These are phyloP conservation scores for Corythornis leucogaster DNA, from an alignment of 2,797 vertebrate species.

Conservation along the genomic window DNA sequence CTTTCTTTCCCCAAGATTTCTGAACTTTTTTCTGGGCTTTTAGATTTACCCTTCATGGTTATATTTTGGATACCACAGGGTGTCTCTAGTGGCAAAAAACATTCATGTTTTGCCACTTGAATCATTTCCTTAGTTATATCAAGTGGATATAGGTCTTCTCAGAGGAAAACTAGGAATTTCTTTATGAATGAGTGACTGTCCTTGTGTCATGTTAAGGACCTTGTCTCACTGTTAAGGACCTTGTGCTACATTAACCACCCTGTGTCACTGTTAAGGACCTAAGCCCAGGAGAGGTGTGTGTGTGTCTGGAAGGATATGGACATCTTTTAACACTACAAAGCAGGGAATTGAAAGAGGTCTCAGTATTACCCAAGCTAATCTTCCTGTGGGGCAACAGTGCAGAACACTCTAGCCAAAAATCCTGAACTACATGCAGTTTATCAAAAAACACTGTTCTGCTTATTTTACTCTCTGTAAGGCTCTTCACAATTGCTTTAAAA, in stretches of 20 bases:
- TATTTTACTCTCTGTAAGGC: neutral
- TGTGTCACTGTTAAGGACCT: neutral
- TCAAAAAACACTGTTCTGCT: neutral
- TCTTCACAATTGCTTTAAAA: neutral
- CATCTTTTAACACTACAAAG: neutral
- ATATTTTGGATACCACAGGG: neutral
- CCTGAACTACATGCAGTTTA: neutral
- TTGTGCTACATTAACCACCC: neutral
- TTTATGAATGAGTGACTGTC: neutral
- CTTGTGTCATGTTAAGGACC: neutral
- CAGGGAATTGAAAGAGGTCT: neutral
- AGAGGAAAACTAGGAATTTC: neutral
- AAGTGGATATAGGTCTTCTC: neutral
- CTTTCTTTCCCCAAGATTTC: neutral
- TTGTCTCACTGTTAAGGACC: neutral
- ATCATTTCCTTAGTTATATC: neutral
- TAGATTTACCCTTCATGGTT: neutral
- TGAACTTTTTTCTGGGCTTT: neutral
- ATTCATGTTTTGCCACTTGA: neutral
- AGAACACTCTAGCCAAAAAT: neutral
- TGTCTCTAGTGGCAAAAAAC: neutral
- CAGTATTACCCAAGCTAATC: neutral
- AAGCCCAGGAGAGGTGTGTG: neutral
- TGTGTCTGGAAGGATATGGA: neutral
- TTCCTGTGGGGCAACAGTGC: neutral